A percentile compares a stretch with the other conserved stretches of the same genome.
Conservation (phyloP, 2,797 vertebrate species). For the Falco biarmicus region DNA sequence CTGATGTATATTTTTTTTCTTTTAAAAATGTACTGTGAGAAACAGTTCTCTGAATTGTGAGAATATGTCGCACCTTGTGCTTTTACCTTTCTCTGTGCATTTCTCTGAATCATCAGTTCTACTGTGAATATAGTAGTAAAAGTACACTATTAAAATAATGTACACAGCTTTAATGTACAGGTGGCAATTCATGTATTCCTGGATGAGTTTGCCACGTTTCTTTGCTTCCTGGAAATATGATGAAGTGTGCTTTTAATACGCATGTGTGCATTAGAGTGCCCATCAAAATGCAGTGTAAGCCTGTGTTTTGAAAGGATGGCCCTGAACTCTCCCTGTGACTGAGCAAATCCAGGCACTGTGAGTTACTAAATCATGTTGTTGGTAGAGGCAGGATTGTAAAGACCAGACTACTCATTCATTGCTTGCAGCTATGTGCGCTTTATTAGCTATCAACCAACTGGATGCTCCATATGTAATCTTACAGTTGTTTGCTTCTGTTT, state of each 20-base stretch:
- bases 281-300: background rate
- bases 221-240: background rate
- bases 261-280: background rate
- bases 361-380: background rate
- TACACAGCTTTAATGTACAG: background rate
- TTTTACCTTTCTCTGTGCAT: background rate
- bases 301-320: background rate
- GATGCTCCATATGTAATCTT: background rate
- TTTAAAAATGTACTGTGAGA: background rate
- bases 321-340: background rate
- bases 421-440: background rate
- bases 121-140: background rate
- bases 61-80: background rate
- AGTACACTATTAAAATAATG: background rate
- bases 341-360: background rate
- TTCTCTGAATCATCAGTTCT: background rate
- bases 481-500: background rate
- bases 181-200: background rate
- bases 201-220: background rate
- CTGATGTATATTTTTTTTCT: background rate
- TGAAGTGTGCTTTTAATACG: background rate
- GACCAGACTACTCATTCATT: background rate
- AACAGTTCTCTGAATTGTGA: background rate
- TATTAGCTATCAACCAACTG: background rate
- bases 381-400: background rate